Base-by-base conservation (phyloP, 2,888 invertebrate species). In the Pseudanteris insignis region DNA sequence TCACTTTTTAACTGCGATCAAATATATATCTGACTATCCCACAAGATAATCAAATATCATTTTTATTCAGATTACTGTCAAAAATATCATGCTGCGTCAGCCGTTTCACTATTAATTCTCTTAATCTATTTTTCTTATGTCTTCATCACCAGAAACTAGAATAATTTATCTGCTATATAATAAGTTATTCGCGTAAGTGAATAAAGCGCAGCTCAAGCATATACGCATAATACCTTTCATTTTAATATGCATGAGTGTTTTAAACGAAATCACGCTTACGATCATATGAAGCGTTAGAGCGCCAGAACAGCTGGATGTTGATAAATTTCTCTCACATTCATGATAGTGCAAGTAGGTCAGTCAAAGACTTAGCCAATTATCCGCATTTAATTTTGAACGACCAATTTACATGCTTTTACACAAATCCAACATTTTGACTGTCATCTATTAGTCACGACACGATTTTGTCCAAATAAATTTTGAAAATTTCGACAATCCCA, bases 271-370 rank as follows among this genome's bases (percentile, higher is more conserved):
- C 28, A 10, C 10, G 40, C 37, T 44, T 53, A 24, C 24, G 32
- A 37, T 44, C 44, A 32, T 26, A 34, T 32, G 30, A 26, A 37
- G 44, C 29, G 26, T 30, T 37, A 12, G 21, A 53, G 37, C 24
- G 12, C 32, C 30, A 13, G 32, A 43, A 43, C 43, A 53, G 51
- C 36, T 53, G 51, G 30, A 28, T 41, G 51, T 43, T 53, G 51
- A 53, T 53, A 36, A 53, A 53, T 53, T 53, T 40, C 51, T 53
- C 51, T 43, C 51, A 30, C 51, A 53, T 43, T 53, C 43, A 53
- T 43, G 51, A 53, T 53, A 53, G 30, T 18, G 13, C 14, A 53
- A 44, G 41, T 37, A 37, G 47, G 47, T 37, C 47, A 37, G 37
- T 36, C 46, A 46, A 46, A 36, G 29, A 38, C 33, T 54, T 46